These are phyloP conservation scores for Donacobius atricapilla DNA, from an alignment of 2,113 vertebrate genomes.

Conservation along the genomic window DNA sequence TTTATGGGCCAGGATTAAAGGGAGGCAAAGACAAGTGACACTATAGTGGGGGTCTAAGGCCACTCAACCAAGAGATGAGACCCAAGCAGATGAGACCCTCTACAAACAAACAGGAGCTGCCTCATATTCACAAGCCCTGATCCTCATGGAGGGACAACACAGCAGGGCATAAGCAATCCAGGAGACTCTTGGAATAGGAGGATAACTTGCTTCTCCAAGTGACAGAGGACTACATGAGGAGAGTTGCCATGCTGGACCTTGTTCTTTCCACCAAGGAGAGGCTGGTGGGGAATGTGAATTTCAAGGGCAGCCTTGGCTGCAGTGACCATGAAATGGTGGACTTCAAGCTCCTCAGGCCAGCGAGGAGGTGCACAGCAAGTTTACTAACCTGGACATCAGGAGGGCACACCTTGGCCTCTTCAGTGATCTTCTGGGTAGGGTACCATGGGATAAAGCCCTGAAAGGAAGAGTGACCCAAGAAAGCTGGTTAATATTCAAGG, in stretches of 20 bases:
- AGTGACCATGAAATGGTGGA: background rate
- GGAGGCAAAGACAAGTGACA: background rate
- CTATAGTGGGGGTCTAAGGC: background rate
- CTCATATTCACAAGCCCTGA: background rate
- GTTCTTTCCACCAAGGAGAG: background rate
- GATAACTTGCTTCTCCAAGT: background rate
- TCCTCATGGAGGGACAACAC: background rate
- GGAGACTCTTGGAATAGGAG: background rate
- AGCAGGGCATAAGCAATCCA: background rate
- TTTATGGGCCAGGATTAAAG: background rate
- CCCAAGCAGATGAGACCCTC: background rate
- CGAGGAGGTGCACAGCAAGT: fast-evolving
- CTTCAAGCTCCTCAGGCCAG: background rate
- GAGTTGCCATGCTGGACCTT: background rate
- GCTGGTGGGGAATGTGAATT: background rate
- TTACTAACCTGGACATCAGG: background rate
- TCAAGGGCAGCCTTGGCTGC: background rate
- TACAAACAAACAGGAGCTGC: background rate
- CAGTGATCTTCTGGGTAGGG: background rate
- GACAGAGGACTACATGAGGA: background rate
- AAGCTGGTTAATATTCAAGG: background rate
- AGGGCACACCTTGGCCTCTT: background rate
- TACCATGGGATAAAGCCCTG: background rate
- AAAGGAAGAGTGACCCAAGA: background rate
- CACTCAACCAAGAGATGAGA: background rate